Evolutionary conservation across 2,888 invertebrate species (phyloP).

Genomic region (Dorcus parallelipipedus): DNA sequence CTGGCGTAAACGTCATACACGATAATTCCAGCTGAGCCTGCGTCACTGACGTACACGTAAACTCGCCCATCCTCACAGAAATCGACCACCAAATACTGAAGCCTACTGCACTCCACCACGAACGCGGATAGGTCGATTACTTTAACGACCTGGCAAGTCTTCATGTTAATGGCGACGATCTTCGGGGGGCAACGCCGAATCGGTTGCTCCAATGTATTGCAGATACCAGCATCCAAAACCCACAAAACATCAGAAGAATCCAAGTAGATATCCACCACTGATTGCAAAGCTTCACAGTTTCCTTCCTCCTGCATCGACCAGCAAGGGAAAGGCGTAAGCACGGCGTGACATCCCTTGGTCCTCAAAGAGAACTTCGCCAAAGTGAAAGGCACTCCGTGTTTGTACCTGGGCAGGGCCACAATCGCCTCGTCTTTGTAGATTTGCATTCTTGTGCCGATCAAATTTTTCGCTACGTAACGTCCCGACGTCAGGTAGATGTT

Average conservation of each 20-base stretch:
- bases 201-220: constrained; percentile 58
- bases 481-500: constrained; percentile 57
- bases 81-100: constrained; percentile 60
- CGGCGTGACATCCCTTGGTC: constrained; percentile 51
- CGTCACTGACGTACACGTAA: constrained; percentile 52
- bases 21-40: constrained; percentile 49
- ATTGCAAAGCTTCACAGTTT: constrained; percentile 66
- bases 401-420: constrained; percentile 59
- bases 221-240: constrained; percentile 60
- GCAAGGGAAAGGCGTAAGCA: constrained; percentile 61
- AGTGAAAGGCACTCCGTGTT: constrained; percentile 60
- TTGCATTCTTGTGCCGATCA: constrained; percentile 61
- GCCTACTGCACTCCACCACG: constrained; percentile 51
- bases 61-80: constrained; percentile 52
- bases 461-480: constrained; percentile 57
- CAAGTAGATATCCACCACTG: constrained; percentile 63
- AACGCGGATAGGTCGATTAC: constrained; percentile 55
- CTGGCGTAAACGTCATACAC: constrained; percentile 53
- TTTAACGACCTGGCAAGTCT: constrained; percentile 57
- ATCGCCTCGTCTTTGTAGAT: constrained; percentile 57
- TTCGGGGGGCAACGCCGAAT: constrained; percentile 59
- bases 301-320: constrained; percentile 70
- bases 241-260: constrained; percentile 59
- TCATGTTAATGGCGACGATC: constrained; percentile 57
- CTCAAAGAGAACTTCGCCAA: constrained; percentile 56